Base-by-base conservation (phyloP, 2,888 invertebrate species). In the Agrochola macilenta region DNA sequence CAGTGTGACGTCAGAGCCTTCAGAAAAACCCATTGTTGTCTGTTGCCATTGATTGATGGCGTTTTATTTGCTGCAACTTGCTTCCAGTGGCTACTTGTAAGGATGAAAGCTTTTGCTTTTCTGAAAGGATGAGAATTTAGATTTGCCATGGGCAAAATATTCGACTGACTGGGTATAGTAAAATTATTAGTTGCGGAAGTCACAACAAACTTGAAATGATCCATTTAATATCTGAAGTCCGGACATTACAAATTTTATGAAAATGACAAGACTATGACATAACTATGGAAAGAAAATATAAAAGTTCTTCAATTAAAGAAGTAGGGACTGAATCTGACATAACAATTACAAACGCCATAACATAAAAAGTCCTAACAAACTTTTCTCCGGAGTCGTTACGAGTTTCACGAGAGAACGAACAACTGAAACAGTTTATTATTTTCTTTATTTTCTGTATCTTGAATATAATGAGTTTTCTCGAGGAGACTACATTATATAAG, bases 1-100 rank as follows among this genome's bases (percentile, higher is more conserved):
- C 92, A 92, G 88, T 88, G 83, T 94, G 92, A 94, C 92, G 93
- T 93, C 93, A 93, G 69, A 88, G 86, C 90, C 89, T 89, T 89
- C 88, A 90, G 88, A 89, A 78, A 90, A 85, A 86, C 89, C 91
- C 90, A 94, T 95, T 95, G 87, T 87, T 84, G 82, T 76, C 82
- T 81, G 80, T 77, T 76, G 81, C 75, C 77, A 65, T 58, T 87
- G 86, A 87, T 87, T 79, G 82, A 87, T 86, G 84, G 85, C 43
- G 54, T 79, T 75, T 85, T 76, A 72, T 85, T 61, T 76, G 58
- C 66, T 82, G 79, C 85, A 82, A 75, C 60, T 79, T 85, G 75
- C 71, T 79, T 80, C 60, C 72, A 81, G 70, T 83, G 65, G 68
- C 78, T 82, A 60, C 80, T 77, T 69, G 52, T 35, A 4, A 26